phyloP scores from a whole-genome alignment of 2,888 invertebrate species.

The Rhorus exstirpatorius region DNA sequence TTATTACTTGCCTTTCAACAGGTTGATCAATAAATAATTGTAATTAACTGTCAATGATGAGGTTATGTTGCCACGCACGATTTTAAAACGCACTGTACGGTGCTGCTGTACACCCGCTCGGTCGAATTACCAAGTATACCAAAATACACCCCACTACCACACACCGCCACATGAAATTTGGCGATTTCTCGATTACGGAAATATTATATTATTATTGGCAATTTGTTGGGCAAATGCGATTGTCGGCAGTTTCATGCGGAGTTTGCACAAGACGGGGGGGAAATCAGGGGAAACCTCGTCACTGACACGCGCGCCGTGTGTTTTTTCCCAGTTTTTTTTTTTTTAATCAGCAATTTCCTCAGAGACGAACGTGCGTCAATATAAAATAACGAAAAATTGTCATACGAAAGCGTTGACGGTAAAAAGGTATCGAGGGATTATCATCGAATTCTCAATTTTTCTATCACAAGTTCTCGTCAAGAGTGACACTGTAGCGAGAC shows the following conservation, averaged over 20 bases:
- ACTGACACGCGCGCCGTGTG: constrained; percentile 28
- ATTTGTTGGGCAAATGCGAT: constrained; percentile 21
- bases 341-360: constrained; percentile 51
- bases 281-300: too few species aligned
- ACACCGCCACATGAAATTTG: too few species aligned
- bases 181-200: constrained; percentile 26
- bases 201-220: neutral
- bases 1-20: neutral
- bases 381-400: constrained; percentile 32
- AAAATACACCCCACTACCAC: too few species aligned
- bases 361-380: constrained; percentile 41
- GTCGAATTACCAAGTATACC: neutral
- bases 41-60: constrained; percentile 2
- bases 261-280: constrained; percentile 13
- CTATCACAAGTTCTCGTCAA: constrained; percentile 1
- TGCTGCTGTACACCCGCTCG: constrained; percentile 4
- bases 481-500: too few species aligned
- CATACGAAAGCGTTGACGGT: constrained; percentile 27
- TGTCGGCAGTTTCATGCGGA: constrained; percentile 63
- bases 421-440: constrained; percentile 30
- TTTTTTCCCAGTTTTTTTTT: constrained; percentile 4
- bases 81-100: neutral
- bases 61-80: constrained; percentile 19
- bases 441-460: constrained; percentile 24
- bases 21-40: neutral